Base-by-base conservation (phyloP, 2,113 vertebrate genomes). In the Tychaedon coryphoeus region DNA sequence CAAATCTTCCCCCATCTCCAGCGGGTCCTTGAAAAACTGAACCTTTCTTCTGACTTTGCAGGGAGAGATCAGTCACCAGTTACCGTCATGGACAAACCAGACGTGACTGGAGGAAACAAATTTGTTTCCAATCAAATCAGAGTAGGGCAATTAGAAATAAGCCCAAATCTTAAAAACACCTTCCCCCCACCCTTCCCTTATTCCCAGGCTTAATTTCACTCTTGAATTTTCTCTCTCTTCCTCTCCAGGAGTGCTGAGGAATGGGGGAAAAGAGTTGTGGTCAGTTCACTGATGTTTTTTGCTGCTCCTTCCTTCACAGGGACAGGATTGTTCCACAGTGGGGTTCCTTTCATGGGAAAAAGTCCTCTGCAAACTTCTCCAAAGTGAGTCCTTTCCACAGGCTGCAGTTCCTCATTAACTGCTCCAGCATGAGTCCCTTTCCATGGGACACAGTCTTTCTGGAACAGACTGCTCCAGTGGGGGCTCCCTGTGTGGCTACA, bases 31-130 rank as follows among this genome's bases (percentile, higher is more conserved):
- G 26, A 60, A 64, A 85, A 10, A 18, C 14, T 25, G 31, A 25
- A 40, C 11, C 14, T 82, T 81, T 54, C 40, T 64, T 65, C 28
- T 79, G 48, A 17, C 31, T 86, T 83, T 25, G 34, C 12, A 10
- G 23, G 26, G 19, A 73, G 28, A 43, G 36, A 43, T 73, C 26
- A 58, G 26, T 58, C 43, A 51, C 26, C 33, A 58, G 33, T 24
- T 38, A 29, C 19, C 0, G 0, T 22, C 33, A 29, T 38, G 53
- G 33, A n/a, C 28, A 45, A 66, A 74, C 9, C 16, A 38, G 51
- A 58, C 0, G 1, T 43, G 76, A 51, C 24, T 45, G 54, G 47
- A 67, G n/a, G n/a, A 36, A 73, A 58, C 3, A 2, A 28, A 40
- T 61, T 67, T 75, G 6, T 82, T 74, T n/a, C 11, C 20, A 40